Conservation (phyloP, 2,888 invertebrate genomes). For the Drosophila borborema region DNA sequence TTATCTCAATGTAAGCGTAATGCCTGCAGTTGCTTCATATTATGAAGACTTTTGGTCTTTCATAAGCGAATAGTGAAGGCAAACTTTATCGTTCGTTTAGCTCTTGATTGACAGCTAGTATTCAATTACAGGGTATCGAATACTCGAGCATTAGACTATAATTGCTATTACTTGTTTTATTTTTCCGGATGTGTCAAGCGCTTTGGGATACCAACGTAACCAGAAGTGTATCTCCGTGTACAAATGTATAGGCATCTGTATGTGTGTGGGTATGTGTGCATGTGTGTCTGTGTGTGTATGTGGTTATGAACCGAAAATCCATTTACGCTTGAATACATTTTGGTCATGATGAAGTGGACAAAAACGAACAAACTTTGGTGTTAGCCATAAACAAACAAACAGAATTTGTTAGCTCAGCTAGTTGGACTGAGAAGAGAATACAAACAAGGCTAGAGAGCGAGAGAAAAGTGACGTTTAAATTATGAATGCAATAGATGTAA, state of each 20-base stretch:
- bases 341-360: slow-evolving; percentile 55
- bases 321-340: slow-evolving; percentile 69
- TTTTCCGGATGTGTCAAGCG: slow-evolving; percentile 42
- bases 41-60: too few relatives aligned
- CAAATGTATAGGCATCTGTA: slow-evolving; percentile 12
- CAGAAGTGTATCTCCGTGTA: slow-evolving; percentile 42
- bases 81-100: not conserved
- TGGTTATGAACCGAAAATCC: slow-evolving; percentile 71
- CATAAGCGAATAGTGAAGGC: not conserved
- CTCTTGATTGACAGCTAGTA: not conserved
- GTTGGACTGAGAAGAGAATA: slow-evolving; percentile 6
- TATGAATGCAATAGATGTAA: slow-evolving; percentile 68
- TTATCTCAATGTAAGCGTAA: not conserved
- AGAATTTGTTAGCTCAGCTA: slow-evolving; percentile 29
- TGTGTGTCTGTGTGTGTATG: slow-evolving; percentile 25
- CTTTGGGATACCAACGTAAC: slow-evolving; percentile 44
- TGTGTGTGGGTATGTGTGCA: slow-evolving; percentile 6
- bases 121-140: slow-evolving; percentile 11
- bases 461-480: slow-evolving; percentile 44
- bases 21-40: too few relatives aligned
- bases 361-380: slow-evolving; percentile 46
- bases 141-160: not conserved
- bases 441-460: not conserved
- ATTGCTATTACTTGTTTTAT: slow-evolving; percentile 12
- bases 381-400: slow-evolving; percentile 46